Conservation (phyloP, 2,888 invertebrate genomes). For the Melipona bicolor region DNA sequence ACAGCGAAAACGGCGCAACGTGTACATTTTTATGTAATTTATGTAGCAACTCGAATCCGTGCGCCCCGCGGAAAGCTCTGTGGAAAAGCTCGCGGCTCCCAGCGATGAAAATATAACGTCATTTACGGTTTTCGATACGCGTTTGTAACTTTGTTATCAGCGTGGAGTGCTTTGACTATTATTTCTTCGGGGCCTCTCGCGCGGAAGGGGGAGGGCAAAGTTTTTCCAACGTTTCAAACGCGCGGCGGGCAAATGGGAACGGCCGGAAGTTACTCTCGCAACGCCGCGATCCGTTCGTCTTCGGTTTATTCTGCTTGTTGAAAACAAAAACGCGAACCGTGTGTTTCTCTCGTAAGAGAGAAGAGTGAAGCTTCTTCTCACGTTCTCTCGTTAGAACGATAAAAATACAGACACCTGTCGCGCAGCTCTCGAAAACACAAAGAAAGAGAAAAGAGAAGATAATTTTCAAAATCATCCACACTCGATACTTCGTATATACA, state of each 20-base stretch:
- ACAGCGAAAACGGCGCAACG: neutral
- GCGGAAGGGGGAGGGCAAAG: neutral
- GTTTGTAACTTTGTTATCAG: neutral
- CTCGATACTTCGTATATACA: neutral
- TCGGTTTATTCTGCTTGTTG: neutral
- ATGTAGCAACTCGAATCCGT: conserved; percentile 18
- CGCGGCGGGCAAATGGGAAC: neutral
- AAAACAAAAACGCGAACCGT: neutral
- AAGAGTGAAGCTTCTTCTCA: neutral
- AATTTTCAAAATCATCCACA: neutral
- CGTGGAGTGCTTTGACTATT: neutral
- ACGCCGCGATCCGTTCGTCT: neutral
- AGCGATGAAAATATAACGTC: neutral
- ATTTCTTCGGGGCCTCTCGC: neutral
- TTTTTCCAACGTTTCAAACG: neutral
- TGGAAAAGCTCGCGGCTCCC: neutral
- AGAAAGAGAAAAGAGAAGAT: too few species aligned
- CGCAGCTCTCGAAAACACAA: too few species aligned
- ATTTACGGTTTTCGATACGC: neutral
- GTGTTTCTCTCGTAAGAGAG: neutral
- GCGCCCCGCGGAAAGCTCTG: neutral
- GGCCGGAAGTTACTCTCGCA: neutral
- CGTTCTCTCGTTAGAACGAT: too few species aligned
- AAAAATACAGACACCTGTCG: too few species aligned
- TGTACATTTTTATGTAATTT: conserved; percentile 15